Conservation (phyloP, 35 echinoderm and acorn worm genomes). For the Lytechinus pictus region DNA sequence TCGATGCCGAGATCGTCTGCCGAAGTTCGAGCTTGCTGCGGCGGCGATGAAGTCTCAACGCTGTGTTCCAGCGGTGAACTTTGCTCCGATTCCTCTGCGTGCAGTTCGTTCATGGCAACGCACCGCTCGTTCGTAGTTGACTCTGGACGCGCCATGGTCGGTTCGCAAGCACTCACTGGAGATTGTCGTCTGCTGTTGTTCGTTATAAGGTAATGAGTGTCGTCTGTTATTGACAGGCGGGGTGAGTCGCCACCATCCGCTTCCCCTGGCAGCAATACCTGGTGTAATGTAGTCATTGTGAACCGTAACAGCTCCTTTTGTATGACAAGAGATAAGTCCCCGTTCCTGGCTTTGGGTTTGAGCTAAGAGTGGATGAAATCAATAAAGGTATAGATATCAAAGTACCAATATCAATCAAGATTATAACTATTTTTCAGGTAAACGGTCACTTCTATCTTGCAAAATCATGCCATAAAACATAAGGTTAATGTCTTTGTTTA, state of each 20-base stretch:
- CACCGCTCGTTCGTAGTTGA: neutral
- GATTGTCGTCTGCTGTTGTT: neutral
- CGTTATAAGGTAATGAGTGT: neutral
- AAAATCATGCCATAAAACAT: neutral
- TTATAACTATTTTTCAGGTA: neutral
- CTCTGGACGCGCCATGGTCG: neutral
- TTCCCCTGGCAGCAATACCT: slow-evolving; percentile 22
- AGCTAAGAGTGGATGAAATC: neutral
- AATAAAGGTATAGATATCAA: neutral
- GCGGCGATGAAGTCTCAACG: neutral
- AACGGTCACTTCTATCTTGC: neutral
- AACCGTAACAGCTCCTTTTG: neutral
- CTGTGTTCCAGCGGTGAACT: neutral
- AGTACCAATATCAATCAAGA: neutral
- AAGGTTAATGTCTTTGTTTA: neutral
- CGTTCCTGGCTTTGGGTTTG: neutral
- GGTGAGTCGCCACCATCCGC: neutral
- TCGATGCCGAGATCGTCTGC: neutral
- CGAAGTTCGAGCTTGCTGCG: neutral
- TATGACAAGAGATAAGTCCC: neutral
- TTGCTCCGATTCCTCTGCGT: neutral
- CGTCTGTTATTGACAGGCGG: neutral
- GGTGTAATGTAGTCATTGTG: slow-evolving; percentile 20
- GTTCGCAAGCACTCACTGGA: neutral
- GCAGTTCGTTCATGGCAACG: neutral